Evolutionary conservation across 2,888 invertebrate genomes (phyloP), one percentile per base, ranked within the genome.

Genomic region (Sesia bembeciformis): DNA sequence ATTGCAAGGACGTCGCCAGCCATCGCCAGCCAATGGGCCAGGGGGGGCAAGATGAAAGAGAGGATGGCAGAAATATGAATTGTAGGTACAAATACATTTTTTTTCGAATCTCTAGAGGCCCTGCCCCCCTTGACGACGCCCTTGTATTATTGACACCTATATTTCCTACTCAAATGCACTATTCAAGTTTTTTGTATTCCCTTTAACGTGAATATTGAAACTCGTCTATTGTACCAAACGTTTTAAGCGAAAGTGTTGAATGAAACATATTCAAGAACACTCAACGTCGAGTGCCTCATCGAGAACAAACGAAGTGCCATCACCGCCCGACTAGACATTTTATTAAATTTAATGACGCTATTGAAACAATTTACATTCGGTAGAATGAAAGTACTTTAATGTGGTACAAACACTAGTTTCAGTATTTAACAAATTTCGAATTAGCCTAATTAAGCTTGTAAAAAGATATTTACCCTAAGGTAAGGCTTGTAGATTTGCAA

Each of bases 261-360:
- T 60, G 55, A 53, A 57, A 57, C 56, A 61, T 53, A 53, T 52
- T 55, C 42, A 56, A 63, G 62, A 49, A 53, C 56, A 58, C 66
- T 68, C 57, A n/a, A 51, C 50, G 51, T 53, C 6, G 53, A 67
- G 65, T 61, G 64, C 54, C 60, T 63, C 60, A 64, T 62, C 61
- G 59, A 63, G 64, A 65, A 61, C 60, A 59, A 49, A 51, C 66
- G 60, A 58, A 69, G 65, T 53, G 56, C 58, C 61, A 61, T 66
- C 57, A 52, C 23, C 4, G n/a, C 46, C 8, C 8, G n/a, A 23
- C 23, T 23, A 46, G 7, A 46, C 7, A 46, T 46, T 46, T 46
- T 46, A 46, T 8, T 46, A 46, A 46, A 6, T n/a, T 46, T 46
- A 46, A 46, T 46, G 23, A 46, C 8, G n/a, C 8, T 46, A 46